These are phyloP conservation scores for Idaea straminata DNA, from an alignment of 2,888 invertebrate species.

Conservation along the genomic window DNA sequence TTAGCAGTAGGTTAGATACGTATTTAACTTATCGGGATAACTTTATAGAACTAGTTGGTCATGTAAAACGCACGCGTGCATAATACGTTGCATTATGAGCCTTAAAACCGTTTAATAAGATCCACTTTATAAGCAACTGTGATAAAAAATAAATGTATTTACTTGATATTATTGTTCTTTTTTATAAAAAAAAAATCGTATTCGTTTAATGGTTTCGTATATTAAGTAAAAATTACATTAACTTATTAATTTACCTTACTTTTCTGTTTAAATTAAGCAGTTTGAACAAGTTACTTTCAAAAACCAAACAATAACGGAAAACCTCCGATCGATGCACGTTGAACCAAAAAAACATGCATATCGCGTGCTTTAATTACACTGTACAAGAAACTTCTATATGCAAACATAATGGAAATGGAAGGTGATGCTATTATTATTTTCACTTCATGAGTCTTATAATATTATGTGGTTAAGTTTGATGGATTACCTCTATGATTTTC, in stretches of 20 bases:
- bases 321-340: slow-evolving; percentile 38
- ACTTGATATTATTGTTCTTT: too few relatives aligned
- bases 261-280: background rate
- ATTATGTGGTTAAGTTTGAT: background rate
- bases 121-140: too few relatives aligned
- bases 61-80: too few relatives aligned
- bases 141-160: too few relatives aligned
- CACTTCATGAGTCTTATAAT: too few relatives aligned
- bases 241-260: background rate
- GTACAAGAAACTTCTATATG: background rate
- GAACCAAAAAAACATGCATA: slow-evolving; percentile 31
- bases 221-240: background rate
- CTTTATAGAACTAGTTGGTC: too few relatives aligned
- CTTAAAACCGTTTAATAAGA: too few relatives aligned
- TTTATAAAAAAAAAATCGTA: too few relatives aligned
- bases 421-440: background rate
- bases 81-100: too few relatives aligned
- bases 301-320: slow-evolving; percentile 20
- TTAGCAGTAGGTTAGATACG: too few relatives aligned
- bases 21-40: too few relatives aligned
- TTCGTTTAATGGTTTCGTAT: too few relatives aligned
- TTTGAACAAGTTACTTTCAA: background rate
- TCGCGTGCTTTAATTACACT: slow-evolving; percentile 40
- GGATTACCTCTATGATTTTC: background rate
- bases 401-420: background rate